A percentile compares a stretch with the other conserved stretches of the same genome.
Evolutionary conservation across 2,113 vertebrate genomes (phyloP).

Genomic region (Psittacus erithacus): DNA sequence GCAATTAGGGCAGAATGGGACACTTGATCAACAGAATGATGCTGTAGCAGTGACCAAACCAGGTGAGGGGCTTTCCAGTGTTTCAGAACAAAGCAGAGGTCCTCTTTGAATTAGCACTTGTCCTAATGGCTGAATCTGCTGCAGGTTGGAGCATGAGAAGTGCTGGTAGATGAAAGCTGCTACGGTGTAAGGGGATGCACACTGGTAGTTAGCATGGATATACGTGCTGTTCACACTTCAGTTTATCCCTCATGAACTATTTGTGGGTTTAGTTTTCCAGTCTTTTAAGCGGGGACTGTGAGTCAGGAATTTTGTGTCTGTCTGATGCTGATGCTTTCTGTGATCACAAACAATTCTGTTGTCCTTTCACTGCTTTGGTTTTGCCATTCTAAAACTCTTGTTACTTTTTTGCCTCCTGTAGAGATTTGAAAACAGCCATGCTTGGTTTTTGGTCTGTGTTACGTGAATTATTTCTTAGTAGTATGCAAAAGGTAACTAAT

Average conservation of each 20-base stretch:
- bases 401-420: not conserved
- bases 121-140: not conserved
- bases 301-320: not conserved
- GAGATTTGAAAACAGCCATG: not conserved
- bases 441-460: not conserved
- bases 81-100: not conserved
- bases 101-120: accelerated
- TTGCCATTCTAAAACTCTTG: not conserved
- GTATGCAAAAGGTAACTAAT: not conserved
- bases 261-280: not conserved
- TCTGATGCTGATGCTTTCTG: not conserved
- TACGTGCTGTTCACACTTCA: not conserved
- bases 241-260: not conserved
- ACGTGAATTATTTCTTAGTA: not conserved
- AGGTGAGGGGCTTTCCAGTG: not conserved
- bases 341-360: not conserved
- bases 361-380: not conserved
- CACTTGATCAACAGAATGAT: not conserved
- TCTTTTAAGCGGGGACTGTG: accelerated
- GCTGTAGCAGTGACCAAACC: not conserved
- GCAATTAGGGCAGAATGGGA: not conserved
- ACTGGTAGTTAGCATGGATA: not conserved
- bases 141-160: not conserved
- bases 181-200: accelerated
- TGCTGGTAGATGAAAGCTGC: not conserved